phyloP scores from a whole-genome alignment of 35 echinoderm and acorn worm species.

The Chiridota heheva region DNA sequence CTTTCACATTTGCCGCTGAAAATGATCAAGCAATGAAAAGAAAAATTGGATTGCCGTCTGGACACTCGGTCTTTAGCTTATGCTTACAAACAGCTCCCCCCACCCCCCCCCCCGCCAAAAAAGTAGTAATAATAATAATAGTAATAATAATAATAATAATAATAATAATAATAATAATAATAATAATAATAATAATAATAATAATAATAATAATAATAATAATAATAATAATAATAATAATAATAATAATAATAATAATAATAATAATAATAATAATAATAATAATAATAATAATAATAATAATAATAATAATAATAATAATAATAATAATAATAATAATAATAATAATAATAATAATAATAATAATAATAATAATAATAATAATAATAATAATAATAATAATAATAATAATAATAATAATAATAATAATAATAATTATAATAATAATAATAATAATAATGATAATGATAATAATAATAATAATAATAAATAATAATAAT shows the following conservation, averaged over 20 bases:
- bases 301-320: not conserved
- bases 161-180: not conserved
- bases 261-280: not conserved
- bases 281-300: not conserved
- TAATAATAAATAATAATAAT: too few species aligned
- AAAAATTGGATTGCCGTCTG: not conserved
- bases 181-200: not conserved
- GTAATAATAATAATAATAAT: not conserved
- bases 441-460: too few species aligned
- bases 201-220: not conserved
- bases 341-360: not conserved
- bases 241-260: not conserved
- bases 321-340: not conserved
- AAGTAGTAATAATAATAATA: not conserved
- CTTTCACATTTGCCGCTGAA: too few species aligned
- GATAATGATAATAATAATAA: too few species aligned
- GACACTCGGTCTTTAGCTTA: too few species aligned
- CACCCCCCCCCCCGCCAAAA: too few species aligned
- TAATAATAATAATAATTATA: too few species aligned
- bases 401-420: too few species aligned
- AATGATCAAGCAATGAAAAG: too few species aligned
- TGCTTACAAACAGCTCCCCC: not conserved
- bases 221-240: not conserved
- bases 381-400: not conserved
- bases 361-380: not conserved